phyloP scores from a whole-genome alignment of 2,797 vertebrate genomes.

The Pelobates cultripes region DNA sequence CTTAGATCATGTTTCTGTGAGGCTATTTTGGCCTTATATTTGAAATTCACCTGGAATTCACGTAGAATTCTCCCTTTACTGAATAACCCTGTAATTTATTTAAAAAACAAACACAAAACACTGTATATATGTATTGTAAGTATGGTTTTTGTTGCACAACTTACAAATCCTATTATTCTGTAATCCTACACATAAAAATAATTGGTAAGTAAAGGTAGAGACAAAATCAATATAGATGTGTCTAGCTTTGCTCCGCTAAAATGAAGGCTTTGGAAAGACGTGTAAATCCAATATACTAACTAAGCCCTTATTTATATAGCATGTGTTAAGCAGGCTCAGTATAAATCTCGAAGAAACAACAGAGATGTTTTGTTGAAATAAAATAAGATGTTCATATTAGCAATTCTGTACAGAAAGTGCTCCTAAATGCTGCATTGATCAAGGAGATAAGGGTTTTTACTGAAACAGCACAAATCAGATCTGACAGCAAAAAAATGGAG shows the following conservation, averaged over 20 bases:
- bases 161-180: slow-evolving; percentile 72
- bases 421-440: slow-evolving; percentile 65
- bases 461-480: slow-evolving; percentile 57
- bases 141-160: too few species aligned
- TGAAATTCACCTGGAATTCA: too few species aligned
- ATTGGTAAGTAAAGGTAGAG: slow-evolving; percentile 65
- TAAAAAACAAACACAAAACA: too few species aligned
- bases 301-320: slow-evolving; percentile 74
- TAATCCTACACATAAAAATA: slow-evolving; percentile 74
- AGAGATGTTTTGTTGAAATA: slow-evolving; percentile 32
- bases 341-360: slow-evolving; percentile 68
- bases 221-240: slow-evolving; percentile 71
- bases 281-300: slow-evolving; percentile 70
- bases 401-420: slow-evolving; percentile 45
- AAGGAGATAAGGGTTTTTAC: slow-evolving; percentile 64
- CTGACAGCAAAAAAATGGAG: slow-evolving; percentile 34
- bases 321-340: slow-evolving; percentile 62
- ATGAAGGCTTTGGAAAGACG: slow-evolving; percentile 73
- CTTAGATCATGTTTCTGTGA: too few species aligned
- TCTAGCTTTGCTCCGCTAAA: slow-evolving; percentile 70
- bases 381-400: slow-evolving; percentile 44
- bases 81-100: too few species aligned
- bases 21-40: too few species aligned
- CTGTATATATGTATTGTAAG: too few species aligned
- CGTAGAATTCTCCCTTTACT: too few species aligned